Percentiles rank a stretch among this genome's conserved stretches.
These are phyloP conservation scores for Falcaria lacertinaria DNA, from an alignment of 2,888 invertebrate genomes.

Conservation along the genomic window DNA sequence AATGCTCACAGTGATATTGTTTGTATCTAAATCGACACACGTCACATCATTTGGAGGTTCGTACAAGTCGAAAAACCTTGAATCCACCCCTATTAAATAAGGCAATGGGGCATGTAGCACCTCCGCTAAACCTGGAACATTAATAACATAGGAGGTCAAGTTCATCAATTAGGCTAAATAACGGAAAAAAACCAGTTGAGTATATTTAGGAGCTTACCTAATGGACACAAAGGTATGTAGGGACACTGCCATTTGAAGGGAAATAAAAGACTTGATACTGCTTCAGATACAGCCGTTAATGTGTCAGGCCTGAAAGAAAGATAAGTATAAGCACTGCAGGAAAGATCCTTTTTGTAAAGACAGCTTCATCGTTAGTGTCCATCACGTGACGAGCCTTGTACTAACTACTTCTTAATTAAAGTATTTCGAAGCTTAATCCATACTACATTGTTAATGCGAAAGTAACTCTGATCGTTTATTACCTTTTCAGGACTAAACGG, in stretches of 20 bases:
- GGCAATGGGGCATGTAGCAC: slow-evolving; percentile 98
- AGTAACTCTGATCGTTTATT: too few species aligned
- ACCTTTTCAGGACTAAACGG: too few species aligned
- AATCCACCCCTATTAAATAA: slow-evolving; percentile 98
- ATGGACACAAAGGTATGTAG: slow-evolving; percentile 98
- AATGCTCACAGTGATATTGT: slow-evolving; percentile 90
- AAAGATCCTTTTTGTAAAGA: too few species aligned
- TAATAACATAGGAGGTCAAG: background rate
- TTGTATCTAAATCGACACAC: slow-evolving; percentile 98
- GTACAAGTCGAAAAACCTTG: slow-evolving; percentile 97
- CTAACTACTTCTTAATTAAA: too few species aligned
- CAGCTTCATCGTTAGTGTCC: too few species aligned
- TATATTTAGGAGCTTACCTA: slow-evolving; percentile 78
- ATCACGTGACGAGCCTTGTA: too few species aligned
- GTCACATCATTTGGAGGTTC: slow-evolving; percentile 98
- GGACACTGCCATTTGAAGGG: slow-evolving; percentile 99
- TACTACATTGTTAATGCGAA: too few species aligned
- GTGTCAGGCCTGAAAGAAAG: slow-evolving; percentile 89
- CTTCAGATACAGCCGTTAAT: slow-evolving; percentile 97
- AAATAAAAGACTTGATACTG: slow-evolving; percentile 95
- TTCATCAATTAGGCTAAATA: background rate
- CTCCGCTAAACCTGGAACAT: slow-evolving; percentile 87
- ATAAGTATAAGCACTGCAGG: too few species aligned
- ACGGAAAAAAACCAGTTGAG: background rate
- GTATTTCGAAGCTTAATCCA: too few species aligned